Evolutionary conservation across 2,113 vertebrate species (phyloP).

Genomic region (Cettia cetti): DNA sequence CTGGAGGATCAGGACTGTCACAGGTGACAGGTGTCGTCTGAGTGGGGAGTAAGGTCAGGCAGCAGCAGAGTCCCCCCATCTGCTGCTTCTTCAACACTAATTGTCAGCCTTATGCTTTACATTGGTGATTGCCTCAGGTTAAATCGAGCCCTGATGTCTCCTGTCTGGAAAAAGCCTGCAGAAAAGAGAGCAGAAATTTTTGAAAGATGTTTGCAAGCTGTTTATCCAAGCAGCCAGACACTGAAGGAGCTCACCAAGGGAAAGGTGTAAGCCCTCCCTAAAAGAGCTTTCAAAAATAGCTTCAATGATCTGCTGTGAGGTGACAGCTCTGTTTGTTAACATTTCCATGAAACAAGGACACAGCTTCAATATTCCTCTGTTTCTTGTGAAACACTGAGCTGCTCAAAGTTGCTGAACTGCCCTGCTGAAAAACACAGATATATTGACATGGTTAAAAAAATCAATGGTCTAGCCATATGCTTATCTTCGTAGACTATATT

Average conservation of each 20-base stretch:
- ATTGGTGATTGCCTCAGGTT: not conserved
- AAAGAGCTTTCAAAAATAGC: not conserved
- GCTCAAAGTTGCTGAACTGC: not conserved
- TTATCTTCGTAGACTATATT: not conserved
- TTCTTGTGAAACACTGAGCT: not conserved
- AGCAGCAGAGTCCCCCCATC: not conserved
- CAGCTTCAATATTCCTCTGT: not conserved
- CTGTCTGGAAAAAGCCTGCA: not conserved
- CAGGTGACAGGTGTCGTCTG: slow-evolving; percentile 33
- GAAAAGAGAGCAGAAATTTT: not conserved
- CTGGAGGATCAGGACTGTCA: not conserved
- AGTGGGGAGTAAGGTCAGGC: not conserved
- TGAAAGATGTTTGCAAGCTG: not conserved
- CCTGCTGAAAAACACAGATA: not conserved
- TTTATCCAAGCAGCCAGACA: not conserved
- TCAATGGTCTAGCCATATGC: not conserved
- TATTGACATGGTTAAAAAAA: not conserved
- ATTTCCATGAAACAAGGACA: not conserved
- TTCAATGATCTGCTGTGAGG: not conserved
- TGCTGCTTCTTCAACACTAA: not conserved
- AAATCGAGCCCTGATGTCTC: not conserved
- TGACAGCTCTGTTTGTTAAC: not conserved
- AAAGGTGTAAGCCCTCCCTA: not conserved
- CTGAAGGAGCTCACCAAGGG: not conserved
- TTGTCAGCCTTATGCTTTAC: slow-evolving; percentile 18